phyloP scores from a whole-genome alignment of 2,113 vertebrate species.

The Otocyon megalotis region DNA sequence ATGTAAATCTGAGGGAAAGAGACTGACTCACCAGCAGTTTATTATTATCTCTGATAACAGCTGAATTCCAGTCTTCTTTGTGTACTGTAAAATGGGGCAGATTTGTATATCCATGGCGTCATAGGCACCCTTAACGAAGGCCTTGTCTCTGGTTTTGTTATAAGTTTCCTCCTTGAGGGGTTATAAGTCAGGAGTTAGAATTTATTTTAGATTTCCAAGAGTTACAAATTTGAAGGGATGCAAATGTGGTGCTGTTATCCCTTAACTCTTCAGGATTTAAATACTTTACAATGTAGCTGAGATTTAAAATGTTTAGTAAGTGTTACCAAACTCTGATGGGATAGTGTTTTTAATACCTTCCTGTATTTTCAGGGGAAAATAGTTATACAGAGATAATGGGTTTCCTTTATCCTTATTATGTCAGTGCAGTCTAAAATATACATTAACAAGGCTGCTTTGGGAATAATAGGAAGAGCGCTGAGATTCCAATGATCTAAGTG shows the following conservation, averaged over 20 bases:
- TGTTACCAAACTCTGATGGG: slow-evolving; percentile 5
- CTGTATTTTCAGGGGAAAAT: not conserved
- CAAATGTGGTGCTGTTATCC: not conserved
- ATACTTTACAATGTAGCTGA: not conserved
- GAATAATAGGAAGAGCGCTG: slow-evolving; percentile 18
- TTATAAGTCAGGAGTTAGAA: slow-evolving; percentile 80
- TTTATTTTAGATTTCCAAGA: slow-evolving; percentile 70
- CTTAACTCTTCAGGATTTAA: slow-evolving; percentile 53
- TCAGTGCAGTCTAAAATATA: not conserved
- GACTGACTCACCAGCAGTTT: slow-evolving; percentile 85
- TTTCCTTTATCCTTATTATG: not conserved
- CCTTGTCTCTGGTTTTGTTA: slow-evolving; percentile 76
- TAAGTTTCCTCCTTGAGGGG: slow-evolving; percentile 70
- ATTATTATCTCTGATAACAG: slow-evolving; percentile 85
- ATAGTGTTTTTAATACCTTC: not conserved
- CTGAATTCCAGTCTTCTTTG: slow-evolving; percentile 84
- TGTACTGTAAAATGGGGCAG: slow-evolving; percentile 79
- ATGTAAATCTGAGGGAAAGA: slow-evolving; percentile 85
- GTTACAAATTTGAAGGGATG: not conserved
- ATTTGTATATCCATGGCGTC: slow-evolving; percentile 78
- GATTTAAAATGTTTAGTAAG: not conserved
- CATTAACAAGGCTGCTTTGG: not conserved
- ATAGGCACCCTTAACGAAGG: not conserved
- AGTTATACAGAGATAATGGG: not conserved
- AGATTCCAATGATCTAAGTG: not conserved